Conservation (phyloP, 2,797 vertebrate species). For the Jordanella pulchra region DNA sequence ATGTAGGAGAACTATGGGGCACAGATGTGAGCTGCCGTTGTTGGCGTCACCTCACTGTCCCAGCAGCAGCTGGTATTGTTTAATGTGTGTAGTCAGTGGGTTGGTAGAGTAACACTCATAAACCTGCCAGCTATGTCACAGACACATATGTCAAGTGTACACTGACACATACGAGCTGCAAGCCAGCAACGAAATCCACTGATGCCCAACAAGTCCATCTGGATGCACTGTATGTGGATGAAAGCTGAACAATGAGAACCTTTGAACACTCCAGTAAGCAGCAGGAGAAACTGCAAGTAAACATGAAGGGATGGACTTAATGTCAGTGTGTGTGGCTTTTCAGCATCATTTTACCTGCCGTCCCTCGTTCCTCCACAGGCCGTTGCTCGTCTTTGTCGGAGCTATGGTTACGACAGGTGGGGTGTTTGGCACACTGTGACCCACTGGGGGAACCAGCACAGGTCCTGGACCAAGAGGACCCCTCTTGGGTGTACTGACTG, state of each 20-base stretch:
- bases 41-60: constrained; percentile 62
- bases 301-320: background rate
- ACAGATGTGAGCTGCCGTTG: constrained; percentile 76
- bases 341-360: constrained; percentile 82
- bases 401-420: constrained; percentile 98
- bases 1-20: constrained; percentile 39
- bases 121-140: constrained; percentile 53
- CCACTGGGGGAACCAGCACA: constrained; percentile 89
- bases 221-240: constrained; percentile 13
- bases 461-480: constrained; percentile 93
- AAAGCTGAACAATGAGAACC: constrained; percentile 21
- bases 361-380: constrained; percentile 93
- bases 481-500: constrained; percentile 94
- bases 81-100: constrained; percentile 39
- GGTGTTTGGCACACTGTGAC: constrained; percentile 95
- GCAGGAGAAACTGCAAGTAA: background rate
- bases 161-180: constrained; percentile 45
- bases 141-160: constrained; percentile 64
- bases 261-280: constrained; percentile 11
- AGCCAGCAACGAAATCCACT: constrained; percentile 44
- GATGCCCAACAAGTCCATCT: constrained; percentile 45
- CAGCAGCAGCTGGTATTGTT: constrained; percentile 72
- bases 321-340: background rate
- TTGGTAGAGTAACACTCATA: constrained; percentile 22
- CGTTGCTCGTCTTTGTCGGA: constrained; percentile 96